Evolutionary conservation across 2,888 invertebrate species (phyloP).

Genomic region (Ectobius pallidus): DNA sequence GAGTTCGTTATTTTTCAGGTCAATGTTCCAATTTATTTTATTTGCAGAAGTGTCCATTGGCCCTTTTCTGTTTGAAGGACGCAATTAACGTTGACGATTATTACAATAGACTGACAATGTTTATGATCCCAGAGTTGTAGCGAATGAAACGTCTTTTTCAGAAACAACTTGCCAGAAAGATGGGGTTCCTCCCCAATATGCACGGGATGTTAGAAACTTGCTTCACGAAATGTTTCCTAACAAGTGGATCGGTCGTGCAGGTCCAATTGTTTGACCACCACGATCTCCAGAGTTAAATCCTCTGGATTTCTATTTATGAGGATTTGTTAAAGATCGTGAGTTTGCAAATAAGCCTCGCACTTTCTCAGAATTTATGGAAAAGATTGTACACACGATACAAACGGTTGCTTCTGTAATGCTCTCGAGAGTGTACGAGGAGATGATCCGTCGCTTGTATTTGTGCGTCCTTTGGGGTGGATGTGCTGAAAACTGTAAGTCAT

Average conservation of each 20-base stretch:
- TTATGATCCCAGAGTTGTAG: no score
- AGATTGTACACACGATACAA: no score
- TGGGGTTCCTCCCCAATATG: neutral
- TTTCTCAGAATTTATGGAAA: no score
- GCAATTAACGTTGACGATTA: no score
- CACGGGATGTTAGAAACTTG: neutral
- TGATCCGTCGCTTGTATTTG: neutral
- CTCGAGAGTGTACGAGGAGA: neutral
- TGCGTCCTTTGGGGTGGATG: neutral
- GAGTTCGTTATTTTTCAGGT: no score
- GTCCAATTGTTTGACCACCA: neutral
- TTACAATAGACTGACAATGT: no score
- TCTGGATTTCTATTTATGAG: neutral
- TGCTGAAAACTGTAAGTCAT: no score
- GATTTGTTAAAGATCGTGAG: neutral
- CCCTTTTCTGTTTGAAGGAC: no score
- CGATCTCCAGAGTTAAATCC: slow-evolving; percentile 4
- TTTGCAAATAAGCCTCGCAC: neutral
- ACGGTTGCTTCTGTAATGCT: neutral
- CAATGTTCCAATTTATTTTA: no score
- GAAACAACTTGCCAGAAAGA: neutral
- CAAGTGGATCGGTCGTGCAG: neutral
- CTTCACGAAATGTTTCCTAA: no score
- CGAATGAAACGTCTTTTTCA: no score
- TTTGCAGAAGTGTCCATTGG: no score